Conservation (phyloP, 2,797 vertebrate genomes). For the Vireo griseus region DNA sequence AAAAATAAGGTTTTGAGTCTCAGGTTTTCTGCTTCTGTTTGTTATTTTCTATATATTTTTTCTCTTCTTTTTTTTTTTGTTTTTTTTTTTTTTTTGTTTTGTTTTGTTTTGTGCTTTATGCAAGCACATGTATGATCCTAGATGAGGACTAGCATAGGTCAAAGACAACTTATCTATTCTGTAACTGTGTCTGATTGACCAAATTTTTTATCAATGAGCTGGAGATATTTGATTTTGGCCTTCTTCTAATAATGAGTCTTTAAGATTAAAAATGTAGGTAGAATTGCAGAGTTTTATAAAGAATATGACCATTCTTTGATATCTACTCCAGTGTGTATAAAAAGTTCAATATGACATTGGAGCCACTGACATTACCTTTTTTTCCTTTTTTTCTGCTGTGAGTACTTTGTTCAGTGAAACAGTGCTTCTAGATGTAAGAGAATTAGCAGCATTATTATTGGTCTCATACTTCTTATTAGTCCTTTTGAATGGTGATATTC, state of each 20-base stretch:
- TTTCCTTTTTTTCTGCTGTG: neutral
- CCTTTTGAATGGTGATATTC: neutral
- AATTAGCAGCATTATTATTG: neutral
- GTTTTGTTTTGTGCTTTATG: neutral
- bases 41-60: neutral
- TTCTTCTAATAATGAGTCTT: neutral
- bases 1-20: neutral
- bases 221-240: neutral
- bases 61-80: neutral
- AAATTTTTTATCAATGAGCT: neutral
- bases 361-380: neutral
- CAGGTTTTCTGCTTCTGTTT: neutral
- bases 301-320: neutral
- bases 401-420: neutral
- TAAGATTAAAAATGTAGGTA: neutral
- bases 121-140: neutral
- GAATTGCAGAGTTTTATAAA: neutral
- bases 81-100: neutral
- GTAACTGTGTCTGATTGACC: neutral
- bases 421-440: neutral
- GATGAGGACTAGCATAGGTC: neutral
- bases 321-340: neutral
- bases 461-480: neutral
- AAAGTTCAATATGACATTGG: neutral
- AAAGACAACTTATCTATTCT: neutral